Evolutionary conservation across 1,140 invertebrate species (phyloP).

Genomic region (Glomeris maerens): DNA sequence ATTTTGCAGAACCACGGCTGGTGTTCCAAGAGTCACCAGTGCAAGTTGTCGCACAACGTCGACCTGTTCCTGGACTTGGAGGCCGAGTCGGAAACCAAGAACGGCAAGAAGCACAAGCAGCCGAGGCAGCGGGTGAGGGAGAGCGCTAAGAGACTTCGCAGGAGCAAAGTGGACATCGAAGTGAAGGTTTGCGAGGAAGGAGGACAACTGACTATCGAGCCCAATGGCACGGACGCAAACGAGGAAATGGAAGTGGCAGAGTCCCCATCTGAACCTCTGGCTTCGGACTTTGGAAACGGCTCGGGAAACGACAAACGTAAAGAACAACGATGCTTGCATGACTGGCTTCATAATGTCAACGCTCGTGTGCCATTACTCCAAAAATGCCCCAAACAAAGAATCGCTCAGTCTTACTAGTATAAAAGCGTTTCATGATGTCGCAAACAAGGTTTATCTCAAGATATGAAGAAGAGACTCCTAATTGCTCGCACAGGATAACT

Average conservation of each 20-base stretch:
- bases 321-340: slow-evolving; percentile 39
- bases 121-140: too few relatives aligned
- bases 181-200: not conserved
- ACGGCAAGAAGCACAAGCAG: slow-evolving; percentile 13
- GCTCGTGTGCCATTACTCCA: too few relatives aligned
- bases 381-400: too few relatives aligned
- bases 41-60: slow-evolving; percentile 30
- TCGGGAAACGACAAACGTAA: too few relatives aligned
- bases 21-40: slow-evolving; percentile 24
- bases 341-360: slow-evolving; percentile 33
- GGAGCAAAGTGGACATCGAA: not conserved
- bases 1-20: slow-evolving; percentile 30
- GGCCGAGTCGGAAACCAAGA: slow-evolving; percentile 14
- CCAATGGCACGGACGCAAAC: not conserved
- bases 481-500: too few relatives aligned
- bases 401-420: too few relatives aligned
- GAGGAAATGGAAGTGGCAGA: not conserved
- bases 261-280: not conserved
- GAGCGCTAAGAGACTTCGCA: not conserved
- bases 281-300: not conserved
- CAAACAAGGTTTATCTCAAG: slow-evolving; percentile 30
- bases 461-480: too few relatives aligned
- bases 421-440: too few relatives aligned
- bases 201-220: slow-evolving; percentile 2
- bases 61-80: slow-evolving; percentile 24